Conservation (phyloP, 2,113 vertebrate species). For the Azemiops feae region DNA sequence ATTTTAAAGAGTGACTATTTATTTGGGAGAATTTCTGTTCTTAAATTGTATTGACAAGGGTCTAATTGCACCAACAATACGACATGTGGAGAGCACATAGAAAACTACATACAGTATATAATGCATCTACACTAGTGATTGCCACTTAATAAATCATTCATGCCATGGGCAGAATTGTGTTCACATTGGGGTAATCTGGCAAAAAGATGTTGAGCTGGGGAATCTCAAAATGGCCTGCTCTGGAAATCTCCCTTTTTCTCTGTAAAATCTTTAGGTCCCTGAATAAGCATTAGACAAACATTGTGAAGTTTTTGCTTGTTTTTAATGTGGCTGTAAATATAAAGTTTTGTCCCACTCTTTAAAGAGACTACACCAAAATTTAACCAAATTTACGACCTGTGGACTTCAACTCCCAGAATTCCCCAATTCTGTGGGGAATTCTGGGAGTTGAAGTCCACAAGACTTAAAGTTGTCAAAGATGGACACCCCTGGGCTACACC, state of each 20-base stretch:
- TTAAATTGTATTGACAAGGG: slow-evolving; percentile 52
- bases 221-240: slow-evolving; percentile 19
- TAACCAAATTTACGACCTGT: background rate
- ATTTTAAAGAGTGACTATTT: background rate
- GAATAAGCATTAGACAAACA: background rate
- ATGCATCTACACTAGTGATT: slow-evolving; percentile 52
- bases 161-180: slow-evolving; percentile 33
- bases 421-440: background rate
- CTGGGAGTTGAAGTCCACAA: too few relatives aligned
- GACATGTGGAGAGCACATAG: slow-evolving; percentile 47
- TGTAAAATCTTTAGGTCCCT: background rate
- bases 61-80: slow-evolving; percentile 46
- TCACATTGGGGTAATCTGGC: slow-evolving; percentile 44
- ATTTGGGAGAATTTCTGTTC: slow-evolving; percentile 48
- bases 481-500: background rate
- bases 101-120: slow-evolving; percentile 62
- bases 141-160: slow-evolving; percentile 59
- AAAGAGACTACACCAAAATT: too few relatives aligned
- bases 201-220: slow-evolving; percentile 31
- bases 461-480: too few relatives aligned
- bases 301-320: background rate
- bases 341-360: background rate
- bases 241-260: background rate
- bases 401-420: background rate
- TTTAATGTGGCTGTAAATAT: background rate